Percentiles rank a stretch among this genome's conserved stretches.
Evolutionary conservation across 2,797 vertebrate genomes (phyloP).

Genomic region (Acomys russatus): DNA sequence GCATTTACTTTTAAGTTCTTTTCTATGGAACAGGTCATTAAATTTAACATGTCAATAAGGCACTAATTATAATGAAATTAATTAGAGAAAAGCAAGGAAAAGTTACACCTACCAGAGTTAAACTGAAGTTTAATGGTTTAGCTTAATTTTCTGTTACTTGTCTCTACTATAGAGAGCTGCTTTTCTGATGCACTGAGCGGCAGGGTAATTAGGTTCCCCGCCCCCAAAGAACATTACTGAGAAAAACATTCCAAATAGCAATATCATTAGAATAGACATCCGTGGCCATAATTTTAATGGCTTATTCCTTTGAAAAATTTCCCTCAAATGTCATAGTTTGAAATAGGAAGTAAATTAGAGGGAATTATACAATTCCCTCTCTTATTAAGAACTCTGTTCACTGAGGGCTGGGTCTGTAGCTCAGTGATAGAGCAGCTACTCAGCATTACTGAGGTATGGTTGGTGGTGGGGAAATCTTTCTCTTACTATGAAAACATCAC

Average conservation of each 20-base stretch:
- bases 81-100: slow-evolving; percentile 25
- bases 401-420: background rate
- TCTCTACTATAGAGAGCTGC: background rate
- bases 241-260: background rate
- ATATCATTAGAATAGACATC: slow-evolving; percentile 10
- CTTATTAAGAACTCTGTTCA: slow-evolving; percentile 35
- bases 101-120: background rate
- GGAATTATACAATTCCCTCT: background rate
- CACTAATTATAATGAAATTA: slow-evolving; percentile 19
- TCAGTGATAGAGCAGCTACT: background rate
- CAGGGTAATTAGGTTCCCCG: background rate
- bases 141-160: background rate
- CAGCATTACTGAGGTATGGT: background rate
- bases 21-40: background rate
- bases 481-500: slow-evolving; percentile 46
- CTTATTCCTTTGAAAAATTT: background rate
- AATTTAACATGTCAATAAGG: background rate
- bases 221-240: slow-evolving; percentile 17
- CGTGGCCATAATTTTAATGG: background rate
- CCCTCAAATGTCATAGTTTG: background rate
- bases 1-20: background rate
- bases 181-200: background rate
- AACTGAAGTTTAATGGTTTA: background rate
- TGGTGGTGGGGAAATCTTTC: background rate
- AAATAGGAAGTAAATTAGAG: slow-evolving; percentile 18